Conservation (phyloP, 1,140 invertebrate genomes). For the Euwallacea fornicatus region DNA sequence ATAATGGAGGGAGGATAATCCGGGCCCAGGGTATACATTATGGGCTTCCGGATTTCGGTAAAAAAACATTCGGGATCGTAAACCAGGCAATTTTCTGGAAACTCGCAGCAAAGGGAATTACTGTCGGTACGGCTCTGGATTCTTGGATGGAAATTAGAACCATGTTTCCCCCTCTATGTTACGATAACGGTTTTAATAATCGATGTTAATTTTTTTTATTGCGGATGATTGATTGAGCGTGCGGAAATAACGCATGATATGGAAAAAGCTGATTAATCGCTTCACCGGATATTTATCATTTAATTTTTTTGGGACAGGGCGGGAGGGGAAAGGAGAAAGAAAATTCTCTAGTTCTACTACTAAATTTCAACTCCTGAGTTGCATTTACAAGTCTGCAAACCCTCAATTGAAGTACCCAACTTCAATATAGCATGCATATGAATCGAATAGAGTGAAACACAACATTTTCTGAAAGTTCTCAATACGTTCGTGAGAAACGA, state of each 20-base stretch:
- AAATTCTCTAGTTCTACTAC: no score
- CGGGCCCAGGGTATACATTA: conserved; percentile 16
- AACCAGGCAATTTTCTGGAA: not conserved
- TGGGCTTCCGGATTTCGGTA: conserved; percentile 21
- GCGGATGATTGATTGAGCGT: conserved; percentile 23
- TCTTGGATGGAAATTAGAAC: conserved; percentile 11
- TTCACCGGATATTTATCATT: conserved; percentile 21
- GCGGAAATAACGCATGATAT: conserved; percentile 19
- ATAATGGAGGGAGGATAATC: conserved; percentile 25
- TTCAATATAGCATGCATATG: no score
- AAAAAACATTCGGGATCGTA: conserved; percentile 10
- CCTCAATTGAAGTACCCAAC: no score
- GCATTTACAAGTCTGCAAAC: no score
- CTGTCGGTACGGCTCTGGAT: conserved; percentile 5
- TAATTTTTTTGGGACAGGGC: conserved; percentile 4
- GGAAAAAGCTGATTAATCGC: conserved; percentile 21
- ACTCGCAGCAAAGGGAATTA: not conserved
- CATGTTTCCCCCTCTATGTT: conserved; percentile 5
- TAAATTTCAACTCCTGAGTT: no score
- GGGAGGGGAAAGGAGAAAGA: not conserved
- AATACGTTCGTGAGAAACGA: no score
- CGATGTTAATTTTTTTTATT: conserved; percentile 29
- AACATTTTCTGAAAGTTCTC: no score
- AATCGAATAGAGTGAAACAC: no score
- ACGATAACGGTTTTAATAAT: conserved; percentile 23